Conservation (phyloP, 2,888 invertebrate genomes). For the Selenia dentaria region DNA sequence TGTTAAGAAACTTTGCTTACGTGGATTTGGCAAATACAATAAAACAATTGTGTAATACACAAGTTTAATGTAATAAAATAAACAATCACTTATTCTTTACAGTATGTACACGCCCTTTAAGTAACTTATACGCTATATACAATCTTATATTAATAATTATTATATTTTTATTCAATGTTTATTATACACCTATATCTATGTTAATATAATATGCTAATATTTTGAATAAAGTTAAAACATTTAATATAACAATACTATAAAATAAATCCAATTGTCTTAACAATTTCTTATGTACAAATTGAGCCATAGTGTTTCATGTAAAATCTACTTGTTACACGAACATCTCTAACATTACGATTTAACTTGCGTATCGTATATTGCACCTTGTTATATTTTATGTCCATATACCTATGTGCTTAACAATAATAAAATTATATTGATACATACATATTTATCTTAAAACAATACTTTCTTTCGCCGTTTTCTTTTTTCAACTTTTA, state of each 20-base stretch:
- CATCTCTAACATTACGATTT: too few relatives aligned
- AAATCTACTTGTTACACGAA: too few relatives aligned
- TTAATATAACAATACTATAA: slow-evolving; percentile 1
- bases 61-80: slow-evolving; percentile 57
- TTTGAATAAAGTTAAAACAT: neutral
- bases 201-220: neutral
- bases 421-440: neutral
- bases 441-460: too few relatives aligned
- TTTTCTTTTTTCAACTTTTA: too few relatives aligned
- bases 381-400: slow-evolving; percentile 36
- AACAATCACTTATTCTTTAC: slow-evolving; percentile 45
- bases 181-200: neutral
- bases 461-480: too few relatives aligned
- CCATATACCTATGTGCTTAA: slow-evolving; percentile 7
- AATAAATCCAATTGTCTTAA: neutral
- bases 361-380: too few relatives aligned
- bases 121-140: slow-evolving; percentile 36
- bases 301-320: slow-evolving; percentile 16
- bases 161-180: slow-evolving; percentile 9
- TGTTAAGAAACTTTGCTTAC: too few relatives aligned
- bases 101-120: slow-evolving; percentile 59
- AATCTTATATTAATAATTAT: slow-evolving; percentile 12
- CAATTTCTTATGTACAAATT: slow-evolving; percentile 22
- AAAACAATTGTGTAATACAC: slow-evolving; percentile 43
- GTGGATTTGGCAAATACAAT: too few relatives aligned